Base-by-base conservation (phyloP, 2,888 invertebrate species). In the Torymus texanus region DNA sequence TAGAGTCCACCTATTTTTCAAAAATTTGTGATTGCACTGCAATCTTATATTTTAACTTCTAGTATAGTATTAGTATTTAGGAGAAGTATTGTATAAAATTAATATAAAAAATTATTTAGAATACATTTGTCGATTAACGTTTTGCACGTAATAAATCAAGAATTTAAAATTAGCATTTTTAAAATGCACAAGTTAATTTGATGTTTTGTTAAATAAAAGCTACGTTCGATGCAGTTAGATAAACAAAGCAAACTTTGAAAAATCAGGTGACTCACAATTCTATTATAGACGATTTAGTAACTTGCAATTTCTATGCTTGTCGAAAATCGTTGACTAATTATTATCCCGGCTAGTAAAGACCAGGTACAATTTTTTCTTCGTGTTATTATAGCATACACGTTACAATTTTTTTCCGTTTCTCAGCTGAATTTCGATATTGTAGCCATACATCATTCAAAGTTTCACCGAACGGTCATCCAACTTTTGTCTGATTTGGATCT, bases 1-100 rank as follows among this genome's bases (percentile, higher is more conserved):
- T 11, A 61, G 74, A 80, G 77, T 76, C 61, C 61, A 74, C 66
- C 72, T 59, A 63, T 72, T 78, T 75, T 78, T 75, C 14, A 10
- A 78, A 65, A 78, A 67, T 67, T 75, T 61, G 14, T n/a, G 59
- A 75, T 65, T 50, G 78, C 75, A 73, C 81, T 75, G 68, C 72
- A 75, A 78, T 73, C 50, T 21, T 24, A 14, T 14, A 21, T 68
- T 77, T 63, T 65, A 29, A 63, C 71, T 74, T 62, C 11, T 65
- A 68, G 24, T 18, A 55, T 65, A 62, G 70, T 59, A 73, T 61
- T 70, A 70, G 14, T 67, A 78, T 66, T 29, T 29, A 65, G 12
- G 21, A 41, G 61, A 41, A 41, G 55, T 16, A 62, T 24, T 66
- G 5, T 73, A 78, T 16, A 14, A 29, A 61, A 29, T 55, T 51